Base-by-base conservation (phyloP, 2,113 vertebrate genomes). In the Sakesphorus luctuosus region DNA sequence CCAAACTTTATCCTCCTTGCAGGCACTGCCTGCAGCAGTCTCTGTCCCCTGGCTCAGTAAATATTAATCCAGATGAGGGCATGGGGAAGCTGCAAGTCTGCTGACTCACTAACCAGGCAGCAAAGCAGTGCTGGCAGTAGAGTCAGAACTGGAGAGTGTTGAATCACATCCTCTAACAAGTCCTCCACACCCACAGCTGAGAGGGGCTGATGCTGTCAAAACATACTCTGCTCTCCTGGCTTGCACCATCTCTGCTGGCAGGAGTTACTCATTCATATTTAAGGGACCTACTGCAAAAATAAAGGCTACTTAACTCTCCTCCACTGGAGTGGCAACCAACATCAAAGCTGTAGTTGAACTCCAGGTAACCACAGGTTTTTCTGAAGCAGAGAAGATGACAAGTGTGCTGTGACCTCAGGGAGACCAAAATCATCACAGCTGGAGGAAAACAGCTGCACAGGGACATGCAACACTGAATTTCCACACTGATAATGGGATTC, bases 71-170 rank as follows among this genome's bases (percentile, higher is more conserved):
- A 80, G 84, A 53, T 0, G 0, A 84, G 62, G 59, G 35, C 65
- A 76, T 0, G 6, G 50, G 44, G 68, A 74, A 83, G 89, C 53
- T 46, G 78, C 1, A 38, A 61, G 71, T 49, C 10, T 94, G 81
- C 95, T 91, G 90, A 69, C 25, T 95, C 94, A 93, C 66, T 61
- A 82, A 79, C 77, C 74, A 72, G 74, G 20, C 31, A 69, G 77
- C 23, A 79, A 94, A 94, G 53, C 62, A 68, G 84, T 1, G 1
- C 72, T 90, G 86, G 86, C 38, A 89, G 80, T 3, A 0, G 24
- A 75, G 46, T 16, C 53, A 73, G 87, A 95, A 11, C 13, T 6
- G 31, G 53, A n/a, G 84, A 73, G 81, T n/a, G 78, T 74, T 89
- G 78, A 95, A 87, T 89, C 71, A 75, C 63, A 68, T 13, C 35